Conservation (phyloP, 2,797 vertebrate genomes). For the Malurus splendens region DNA sequence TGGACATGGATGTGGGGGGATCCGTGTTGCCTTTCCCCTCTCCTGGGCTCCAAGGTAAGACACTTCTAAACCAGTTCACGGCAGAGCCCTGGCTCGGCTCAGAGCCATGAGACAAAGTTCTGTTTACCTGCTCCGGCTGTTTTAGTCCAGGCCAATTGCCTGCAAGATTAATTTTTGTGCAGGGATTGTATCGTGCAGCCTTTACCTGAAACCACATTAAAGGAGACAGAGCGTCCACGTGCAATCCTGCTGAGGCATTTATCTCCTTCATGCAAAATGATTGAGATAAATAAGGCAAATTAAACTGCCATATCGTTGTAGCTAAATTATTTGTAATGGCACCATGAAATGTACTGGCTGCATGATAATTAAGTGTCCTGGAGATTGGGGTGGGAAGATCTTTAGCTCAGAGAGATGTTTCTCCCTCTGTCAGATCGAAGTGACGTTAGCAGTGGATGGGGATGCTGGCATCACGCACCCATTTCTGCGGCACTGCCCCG, state of each 20-base stretch:
- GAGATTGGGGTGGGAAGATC: not conserved
- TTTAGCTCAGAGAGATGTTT: not conserved
- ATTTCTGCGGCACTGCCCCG: not conserved
- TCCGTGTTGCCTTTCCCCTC: not conserved
- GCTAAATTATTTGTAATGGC: not conserved
- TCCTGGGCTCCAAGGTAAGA: not conserved
- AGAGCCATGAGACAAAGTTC: rapidly evolving
- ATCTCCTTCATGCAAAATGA: not conserved
- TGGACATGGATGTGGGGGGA: not conserved
- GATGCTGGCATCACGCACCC: not conserved
- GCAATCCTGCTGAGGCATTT: not conserved
- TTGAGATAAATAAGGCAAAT: conserved; percentile 39
- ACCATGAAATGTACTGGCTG: not conserved
- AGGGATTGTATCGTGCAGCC: not conserved
- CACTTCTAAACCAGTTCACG: rapidly evolving
- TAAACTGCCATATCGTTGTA: not conserved
- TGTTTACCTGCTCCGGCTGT: not conserved
- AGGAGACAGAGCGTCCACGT: not conserved
- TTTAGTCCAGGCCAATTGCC: not conserved
- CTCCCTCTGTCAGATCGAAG: not conserved
- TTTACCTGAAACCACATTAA: not conserved
- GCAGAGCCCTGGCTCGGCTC: rapidly evolving
- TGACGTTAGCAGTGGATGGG: not conserved
- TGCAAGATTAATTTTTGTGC: not conserved
- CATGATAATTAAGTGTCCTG: not conserved